Base-by-base conservation (phyloP, 2,888 invertebrate species). In the Piscicola geometra region DNA sequence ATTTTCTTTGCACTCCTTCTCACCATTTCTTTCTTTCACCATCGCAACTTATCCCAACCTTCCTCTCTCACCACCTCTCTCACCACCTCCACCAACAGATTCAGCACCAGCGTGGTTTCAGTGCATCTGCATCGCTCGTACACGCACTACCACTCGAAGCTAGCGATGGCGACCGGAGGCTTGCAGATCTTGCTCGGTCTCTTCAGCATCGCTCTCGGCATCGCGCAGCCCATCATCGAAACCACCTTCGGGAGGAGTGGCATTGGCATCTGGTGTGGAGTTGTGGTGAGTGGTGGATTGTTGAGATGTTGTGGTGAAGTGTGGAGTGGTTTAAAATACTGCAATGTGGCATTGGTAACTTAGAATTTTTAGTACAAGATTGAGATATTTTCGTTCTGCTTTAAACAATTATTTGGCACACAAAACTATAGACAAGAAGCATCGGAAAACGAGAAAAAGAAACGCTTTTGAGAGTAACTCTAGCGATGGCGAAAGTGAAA, bases 231-330 rank as follows among this genome's bases (percentile, higher is more conserved):
- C n/a, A 52, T 73, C 21, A 73, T 56, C 60, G 0, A 15, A 2
- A 64, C 35, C 73, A 36, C 35, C 21, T 73, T 73, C 30, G 73
- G 73, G 1, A 32, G 64, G 1, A 56, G 50, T 32, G 73, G 64
- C 25, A 50, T 50, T 56, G 73, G 73, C 47, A 73, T 73, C 21
- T 73, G 73, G 73, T 52, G 73, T 21, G 73, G 73, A 64, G 73
- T 64, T 60, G n/a, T 73, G 32, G 73, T 73, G 33, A 73, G 73
- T 56, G 9, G 41, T 15, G n/a, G n/a, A n/a, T n/a, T n/a, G n/a
- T n/a, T n/a, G n/a, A n/a, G n/a, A n/a, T n/a, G n/a, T n/a, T n/a
- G n/a, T n/a, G n/a, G n/a, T n/a, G n/a, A n/a, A n/a, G n/a, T n/a
- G n/a, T n/a, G n/a, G n/a, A n/a, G n/a, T n/a, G n/a, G n/a, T n/a